Evolutionary conservation across 2,888 invertebrate species (phyloP).

Genomic region (Tenthredo amoena): DNA sequence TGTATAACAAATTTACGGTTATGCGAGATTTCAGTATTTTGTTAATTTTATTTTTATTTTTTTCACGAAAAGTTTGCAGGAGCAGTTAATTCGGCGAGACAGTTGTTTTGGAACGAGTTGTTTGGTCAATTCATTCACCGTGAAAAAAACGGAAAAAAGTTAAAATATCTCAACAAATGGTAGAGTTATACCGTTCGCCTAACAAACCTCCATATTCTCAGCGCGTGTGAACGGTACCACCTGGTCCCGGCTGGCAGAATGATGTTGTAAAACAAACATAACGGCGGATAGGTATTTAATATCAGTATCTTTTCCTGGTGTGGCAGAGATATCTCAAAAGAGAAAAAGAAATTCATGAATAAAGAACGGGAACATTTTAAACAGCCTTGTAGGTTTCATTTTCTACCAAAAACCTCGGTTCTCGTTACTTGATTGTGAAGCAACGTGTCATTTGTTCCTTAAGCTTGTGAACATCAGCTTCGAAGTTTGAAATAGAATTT

Average conservation of each 20-base stretch:
- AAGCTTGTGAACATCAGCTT: background rate
- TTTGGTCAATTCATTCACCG: background rate
- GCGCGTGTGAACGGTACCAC: background rate
- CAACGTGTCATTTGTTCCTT: background rate
- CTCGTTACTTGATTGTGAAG: background rate
- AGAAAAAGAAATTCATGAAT: background rate
- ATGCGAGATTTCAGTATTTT: background rate
- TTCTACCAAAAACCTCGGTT: background rate
- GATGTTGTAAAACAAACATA: background rate
- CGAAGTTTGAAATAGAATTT: background rate
- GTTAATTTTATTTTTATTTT: background rate
- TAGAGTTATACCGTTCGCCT: background rate
- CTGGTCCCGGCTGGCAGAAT: background rate
- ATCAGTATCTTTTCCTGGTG: background rate
- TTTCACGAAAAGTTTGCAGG: background rate
- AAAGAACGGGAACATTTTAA: background rate
- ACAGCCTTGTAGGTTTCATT: background rate
- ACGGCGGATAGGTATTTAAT: background rate
- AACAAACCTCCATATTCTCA: background rate
- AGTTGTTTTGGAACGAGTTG: background rate
- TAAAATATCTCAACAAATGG: background rate
- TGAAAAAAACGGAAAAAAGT: background rate
- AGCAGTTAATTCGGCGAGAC: background rate
- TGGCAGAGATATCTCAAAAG: background rate
- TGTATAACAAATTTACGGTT: too few species aligned